These are phyloP conservation scores for Leptinotarsa juncta DNA, from an alignment of 2,888 invertebrate genomes.

Conservation along the genomic window DNA sequence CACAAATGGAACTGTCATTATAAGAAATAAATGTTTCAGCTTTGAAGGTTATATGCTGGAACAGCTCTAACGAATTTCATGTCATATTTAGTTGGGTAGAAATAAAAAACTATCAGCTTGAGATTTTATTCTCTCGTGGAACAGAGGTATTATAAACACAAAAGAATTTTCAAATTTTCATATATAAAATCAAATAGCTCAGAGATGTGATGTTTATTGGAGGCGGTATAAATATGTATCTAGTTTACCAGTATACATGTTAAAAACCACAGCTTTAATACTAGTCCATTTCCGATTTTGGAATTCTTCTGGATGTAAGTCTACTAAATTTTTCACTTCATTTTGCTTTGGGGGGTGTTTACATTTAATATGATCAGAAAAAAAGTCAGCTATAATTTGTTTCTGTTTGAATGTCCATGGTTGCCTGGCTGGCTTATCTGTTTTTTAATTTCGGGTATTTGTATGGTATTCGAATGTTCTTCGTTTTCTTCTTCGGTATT, in stretches of 20 bases:
- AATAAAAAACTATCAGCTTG: too few relatives aligned
- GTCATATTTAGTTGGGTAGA: too few relatives aligned
- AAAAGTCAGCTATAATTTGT: background rate
- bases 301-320: background rate
- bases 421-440: background rate
- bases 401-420: slow-evolving; percentile 7
- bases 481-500: background rate
- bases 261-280: slow-evolving; percentile 7
- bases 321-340: background rate
- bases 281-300: background rate
- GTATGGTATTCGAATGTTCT: background rate
- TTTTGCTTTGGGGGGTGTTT: background rate
- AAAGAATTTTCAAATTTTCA: too few relatives aligned
- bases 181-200: too few relatives aligned
- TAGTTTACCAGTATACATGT: slow-evolving; percentile 10
- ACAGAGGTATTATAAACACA: too few relatives aligned
- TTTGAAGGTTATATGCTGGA: too few relatives aligned
- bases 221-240: background rate
- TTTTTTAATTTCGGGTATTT: background rate
- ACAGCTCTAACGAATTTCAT: too few relatives aligned
- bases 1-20: too few relatives aligned
- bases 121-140: too few relatives aligned
- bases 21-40: too few relatives aligned
- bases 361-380: slow-evolving; percentile 6
- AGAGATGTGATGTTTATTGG: too few relatives aligned